Conservation (phyloP, 2,888 invertebrate genomes). For the Pseudococcus jackbeardsleyi region DNA sequence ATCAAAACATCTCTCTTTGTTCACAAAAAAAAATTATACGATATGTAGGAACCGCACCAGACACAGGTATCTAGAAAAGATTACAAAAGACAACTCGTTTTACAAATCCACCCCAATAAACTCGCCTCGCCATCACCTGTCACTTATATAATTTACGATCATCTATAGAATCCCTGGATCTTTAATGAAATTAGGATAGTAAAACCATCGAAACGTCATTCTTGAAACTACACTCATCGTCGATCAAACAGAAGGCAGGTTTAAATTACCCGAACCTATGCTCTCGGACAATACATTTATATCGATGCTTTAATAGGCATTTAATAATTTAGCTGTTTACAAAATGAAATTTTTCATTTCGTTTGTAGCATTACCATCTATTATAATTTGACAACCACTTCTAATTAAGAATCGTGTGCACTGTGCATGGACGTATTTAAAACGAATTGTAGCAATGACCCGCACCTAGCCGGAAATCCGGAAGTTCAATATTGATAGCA, state of each 20-base stretch:
- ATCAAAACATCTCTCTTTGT: neutral
- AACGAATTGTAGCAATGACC: neutral
- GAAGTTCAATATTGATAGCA: slow-evolving; percentile 46
- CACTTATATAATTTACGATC: slow-evolving; percentile 18
- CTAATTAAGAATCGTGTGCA: neutral
- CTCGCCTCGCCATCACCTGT: neutral
- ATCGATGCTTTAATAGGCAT: neutral
- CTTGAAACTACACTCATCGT: neutral
- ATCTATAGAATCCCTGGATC: neutral
- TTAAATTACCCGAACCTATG: neutral
- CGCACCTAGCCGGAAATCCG: slow-evolving; percentile 52
- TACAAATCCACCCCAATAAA: neutral
- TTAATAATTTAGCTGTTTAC: neutral
- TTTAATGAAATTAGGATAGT: neutral
- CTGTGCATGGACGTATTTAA: neutral
- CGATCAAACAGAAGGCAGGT: neutral
- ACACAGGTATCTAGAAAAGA: neutral
- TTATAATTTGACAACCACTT: neutral
- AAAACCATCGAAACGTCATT: neutral
- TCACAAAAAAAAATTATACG: neutral
- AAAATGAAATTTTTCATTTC: neutral
- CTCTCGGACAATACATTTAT: too few relatives aligned
- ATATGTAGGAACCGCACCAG: neutral
- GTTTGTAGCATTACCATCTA: neutral
- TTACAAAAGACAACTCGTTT: neutral